These are phyloP conservation scores for Ethmia dodecea DNA, from an alignment of 2,888 invertebrate genomes.

Conservation along the genomic window DNA sequence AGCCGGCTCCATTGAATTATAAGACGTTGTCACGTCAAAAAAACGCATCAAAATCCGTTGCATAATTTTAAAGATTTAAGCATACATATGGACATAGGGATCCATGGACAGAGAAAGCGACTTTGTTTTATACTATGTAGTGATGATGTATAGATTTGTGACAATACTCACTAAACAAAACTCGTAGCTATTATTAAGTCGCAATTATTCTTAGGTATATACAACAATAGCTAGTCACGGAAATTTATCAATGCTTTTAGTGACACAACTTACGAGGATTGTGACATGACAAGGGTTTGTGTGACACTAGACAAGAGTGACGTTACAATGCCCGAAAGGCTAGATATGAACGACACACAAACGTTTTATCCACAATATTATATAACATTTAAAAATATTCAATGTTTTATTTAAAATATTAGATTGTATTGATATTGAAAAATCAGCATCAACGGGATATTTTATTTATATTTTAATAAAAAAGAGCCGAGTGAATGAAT, in stretches of 20 bases:
- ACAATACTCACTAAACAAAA: background rate
- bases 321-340: conserved; percentile 31
- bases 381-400: too few species aligned
- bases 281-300: conserved; percentile 55
- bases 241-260: conserved; percentile 34
- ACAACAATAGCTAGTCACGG: conserved; percentile 8
- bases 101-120: background rate
- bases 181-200: background rate
- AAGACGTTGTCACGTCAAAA: too few species aligned
- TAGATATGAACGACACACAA: too few species aligned
- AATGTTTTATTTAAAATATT: too few species aligned
- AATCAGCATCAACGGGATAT: too few species aligned
- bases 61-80: background rate
- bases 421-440: too few species aligned
- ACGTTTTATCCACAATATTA: too few species aligned
- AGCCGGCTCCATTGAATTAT: too few species aligned
- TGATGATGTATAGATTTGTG: background rate
- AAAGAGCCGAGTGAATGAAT: too few species aligned
- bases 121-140: background rate
- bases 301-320: conserved; percentile 40
- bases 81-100: background rate
- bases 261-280: conserved; percentile 50
- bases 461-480: too few species aligned
- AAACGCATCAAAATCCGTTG: too few species aligned
- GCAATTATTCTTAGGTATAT: too few species aligned